Conservation (phyloP, 2,888 invertebrate genomes). For the Macrophya alboannulata region DNA sequence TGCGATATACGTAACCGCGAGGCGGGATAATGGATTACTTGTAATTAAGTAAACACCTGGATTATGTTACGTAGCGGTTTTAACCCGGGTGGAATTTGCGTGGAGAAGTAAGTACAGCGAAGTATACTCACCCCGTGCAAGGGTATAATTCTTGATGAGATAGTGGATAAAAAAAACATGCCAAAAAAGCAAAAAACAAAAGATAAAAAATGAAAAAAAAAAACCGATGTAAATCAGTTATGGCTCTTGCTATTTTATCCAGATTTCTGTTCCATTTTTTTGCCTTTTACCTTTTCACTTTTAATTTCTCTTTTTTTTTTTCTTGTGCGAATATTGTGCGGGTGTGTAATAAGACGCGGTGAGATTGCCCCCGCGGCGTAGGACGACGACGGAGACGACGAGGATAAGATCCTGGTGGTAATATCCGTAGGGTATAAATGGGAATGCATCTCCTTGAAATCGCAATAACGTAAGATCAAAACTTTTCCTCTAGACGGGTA, state of each 20-base stretch:
- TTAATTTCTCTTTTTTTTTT: background rate
- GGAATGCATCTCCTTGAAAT: conserved; percentile 68
- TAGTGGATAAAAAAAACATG: background rate
- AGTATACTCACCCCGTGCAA: background rate
- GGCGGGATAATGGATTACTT: conserved; percentile 73
- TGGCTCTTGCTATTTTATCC: too few species aligned
- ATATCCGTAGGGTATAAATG: conserved; percentile 71
- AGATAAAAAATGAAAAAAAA: background rate
- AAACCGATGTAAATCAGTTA: background rate
- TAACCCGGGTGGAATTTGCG: conserved; percentile 11
- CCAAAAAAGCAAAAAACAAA: too few species aligned
- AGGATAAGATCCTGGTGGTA: conserved; percentile 56
- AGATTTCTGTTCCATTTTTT: background rate
- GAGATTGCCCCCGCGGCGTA: background rate
- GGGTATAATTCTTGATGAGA: background rate
- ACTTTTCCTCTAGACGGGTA: conserved; percentile 68
- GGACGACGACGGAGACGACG: background rate
- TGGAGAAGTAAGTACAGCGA: background rate
- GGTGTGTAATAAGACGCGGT: background rate
- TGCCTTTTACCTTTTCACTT: background rate
- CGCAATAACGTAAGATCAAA: conserved; percentile 77
- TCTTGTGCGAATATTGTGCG: too few species aligned
- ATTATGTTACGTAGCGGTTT: conserved; percentile 55
- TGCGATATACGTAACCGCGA: conserved; percentile 53
- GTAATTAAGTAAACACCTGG: conserved; percentile 74